A percentile compares a stretch with the other conserved stretches of the same genome.
phyloP scores from a whole-genome alignment of 2,113 vertebrate genomes.

The Oryctolagus cuniculus region mOryCun1.1 NC_091449.1:38045501-38046000 shows the following conservation, averaged over 20 bases:
- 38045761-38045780: conserved; percentile 72
- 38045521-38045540: conserved; percentile 89
- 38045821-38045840: conserved; percentile 69
- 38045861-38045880: conserved; percentile 23
- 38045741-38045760: conserved; percentile 68
- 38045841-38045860: conserved; percentile 50
- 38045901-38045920: background rate
- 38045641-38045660: conserved; percentile 23
- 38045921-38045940: background rate
- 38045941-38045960: background rate
- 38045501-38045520: conserved; percentile 86
- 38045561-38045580: conserved; percentile 79
- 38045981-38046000: background rate
- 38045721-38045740: conserved; percentile 75
- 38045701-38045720: conserved; percentile 64
- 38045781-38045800: conserved; percentile 36
- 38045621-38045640: conserved; percentile 56
- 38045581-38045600: conserved; percentile 64
- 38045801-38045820: conserved; percentile 72
- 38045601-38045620: conserved; percentile 76
- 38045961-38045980: background rate
- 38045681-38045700: conserved; percentile 64
- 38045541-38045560: conserved; percentile 79
- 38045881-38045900: background rate
- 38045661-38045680: conserved; percentile 74